A percentile compares a stretch with the other conserved stretches of the same genome.
Evolutionary conservation across 2,113 vertebrate species (phyloP).

Genomic region (Thryonomys swinderianus): DNA sequence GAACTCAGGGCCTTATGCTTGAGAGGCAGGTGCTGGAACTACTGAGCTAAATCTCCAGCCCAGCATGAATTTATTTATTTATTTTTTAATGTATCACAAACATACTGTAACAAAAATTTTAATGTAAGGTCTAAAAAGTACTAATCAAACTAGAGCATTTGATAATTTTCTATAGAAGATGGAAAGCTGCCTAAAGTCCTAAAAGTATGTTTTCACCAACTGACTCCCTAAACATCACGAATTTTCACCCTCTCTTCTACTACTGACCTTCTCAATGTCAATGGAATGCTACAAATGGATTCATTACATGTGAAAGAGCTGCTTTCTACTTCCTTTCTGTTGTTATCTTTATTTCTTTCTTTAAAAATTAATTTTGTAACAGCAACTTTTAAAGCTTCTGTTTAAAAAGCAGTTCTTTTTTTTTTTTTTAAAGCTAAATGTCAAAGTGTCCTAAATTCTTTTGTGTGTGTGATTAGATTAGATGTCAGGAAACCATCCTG

Average conservation of each 20-base stretch:
- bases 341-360: not conserved
- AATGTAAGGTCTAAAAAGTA: not conserved
- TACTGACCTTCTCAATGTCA: not conserved
- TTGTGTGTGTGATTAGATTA: slow-evolving; percentile 29
- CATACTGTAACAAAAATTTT: not conserved
- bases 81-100: not conserved
- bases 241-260: not conserved
- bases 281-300: not conserved
- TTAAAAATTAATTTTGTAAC: slow-evolving; percentile 39
- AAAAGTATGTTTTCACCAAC: not conserved
- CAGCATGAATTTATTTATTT: not conserved
- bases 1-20: too few relatives aligned
- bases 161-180: not conserved
- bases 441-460: slow-evolving; percentile 62
- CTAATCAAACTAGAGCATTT: not conserved
- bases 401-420: not conserved
- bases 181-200: not conserved
- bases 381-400: slow-evolving; percentile 4
- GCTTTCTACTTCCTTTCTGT: not conserved
- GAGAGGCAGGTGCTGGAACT: too few relatives aligned
- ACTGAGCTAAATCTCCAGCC: not conserved
- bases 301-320: not conserved
- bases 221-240: not conserved
- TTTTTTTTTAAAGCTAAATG: not conserved
- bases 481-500: slow-evolving; percentile 42